Evolutionary conservation across 2,797 vertebrate species (phyloP).

Genomic region (Paramormyrops hopkinsi): DNA sequence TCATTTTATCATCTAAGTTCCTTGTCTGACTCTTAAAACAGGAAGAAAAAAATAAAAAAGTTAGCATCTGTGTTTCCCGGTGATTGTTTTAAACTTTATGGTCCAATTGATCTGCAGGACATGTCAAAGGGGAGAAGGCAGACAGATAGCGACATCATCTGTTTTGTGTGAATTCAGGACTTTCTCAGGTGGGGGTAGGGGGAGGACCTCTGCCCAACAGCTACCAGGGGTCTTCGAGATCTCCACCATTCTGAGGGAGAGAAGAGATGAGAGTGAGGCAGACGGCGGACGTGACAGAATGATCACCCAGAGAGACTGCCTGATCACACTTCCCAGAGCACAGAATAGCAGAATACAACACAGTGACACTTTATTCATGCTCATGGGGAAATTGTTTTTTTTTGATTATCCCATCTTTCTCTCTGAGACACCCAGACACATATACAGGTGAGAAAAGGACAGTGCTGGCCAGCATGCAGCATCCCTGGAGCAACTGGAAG

Average conservation of each 20-base stretch:
- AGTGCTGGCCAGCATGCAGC: background rate
- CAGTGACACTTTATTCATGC: background rate
- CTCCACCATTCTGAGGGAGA: slow-evolving; percentile 79
- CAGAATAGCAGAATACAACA: background rate
- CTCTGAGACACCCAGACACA: background rate
- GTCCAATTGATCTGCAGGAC: slow-evolving; percentile 57
- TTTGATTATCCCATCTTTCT: background rate
- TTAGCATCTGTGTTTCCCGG: slow-evolving; percentile 35
- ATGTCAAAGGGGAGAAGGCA: slow-evolving; percentile 53
- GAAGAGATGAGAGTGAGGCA: slow-evolving; percentile 37
- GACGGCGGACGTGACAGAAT: background rate
- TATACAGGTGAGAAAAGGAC: background rate
- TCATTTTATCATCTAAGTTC: slow-evolving; percentile 31
- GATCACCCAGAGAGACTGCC: background rate
- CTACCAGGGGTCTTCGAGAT: slow-evolving; percentile 98
- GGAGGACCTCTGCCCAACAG: slow-evolving; percentile 42
- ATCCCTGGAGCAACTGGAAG: background rate
- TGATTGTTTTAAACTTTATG: slow-evolving; percentile 34
- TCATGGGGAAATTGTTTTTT: background rate
- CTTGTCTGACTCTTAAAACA: slow-evolving; percentile 24
- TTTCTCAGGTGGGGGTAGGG: slow-evolving; percentile 7
- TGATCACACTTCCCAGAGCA: background rate
- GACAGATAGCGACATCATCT: slow-evolving; percentile 19
- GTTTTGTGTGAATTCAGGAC: slow-evolving; percentile 20
- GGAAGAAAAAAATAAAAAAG: slow-evolving; percentile 27